phyloP scores from a whole-genome alignment of 2,797 vertebrate species.

The Diceros bicornis region DNA sequence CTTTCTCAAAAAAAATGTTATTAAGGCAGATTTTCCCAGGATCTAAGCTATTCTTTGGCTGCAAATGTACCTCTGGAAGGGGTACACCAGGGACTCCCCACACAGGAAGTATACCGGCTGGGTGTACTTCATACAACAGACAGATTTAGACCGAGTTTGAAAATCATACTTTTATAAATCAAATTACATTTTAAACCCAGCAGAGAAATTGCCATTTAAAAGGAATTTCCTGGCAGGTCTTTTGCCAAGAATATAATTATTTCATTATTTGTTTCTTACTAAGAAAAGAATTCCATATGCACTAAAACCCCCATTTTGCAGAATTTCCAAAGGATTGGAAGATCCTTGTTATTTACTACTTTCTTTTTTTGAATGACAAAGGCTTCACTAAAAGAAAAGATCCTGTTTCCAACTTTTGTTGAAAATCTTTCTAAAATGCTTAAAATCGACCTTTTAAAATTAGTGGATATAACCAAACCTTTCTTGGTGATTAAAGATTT shows the following conservation, averaged over 20 bases:
- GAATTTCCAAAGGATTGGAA: conserved; percentile 47
- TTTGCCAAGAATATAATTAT: conserved; percentile 69
- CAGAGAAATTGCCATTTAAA: conserved; percentile 51
- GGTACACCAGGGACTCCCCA: neutral
- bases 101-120: conserved; percentile 52
- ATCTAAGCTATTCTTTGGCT: conserved; percentile 62
- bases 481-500: conserved; percentile 12
- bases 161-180: conserved; percentile 73
- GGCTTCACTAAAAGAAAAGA: conserved; percentile 36
- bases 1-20: conserved; percentile 51
- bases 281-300: neutral
- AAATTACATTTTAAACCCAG: conserved; percentile 75
- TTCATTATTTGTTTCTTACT: conserved; percentile 46
- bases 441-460: conserved; percentile 57
- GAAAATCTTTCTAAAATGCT: conserved; percentile 19
- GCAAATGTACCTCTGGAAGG: conserved; percentile 52
- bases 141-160: conserved; percentile 50
- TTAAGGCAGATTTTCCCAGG: conserved; percentile 50
- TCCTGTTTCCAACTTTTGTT: neutral
- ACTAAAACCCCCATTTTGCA: conserved; percentile 14
- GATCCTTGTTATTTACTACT: neutral
- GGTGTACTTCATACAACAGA: conserved; percentile 20
- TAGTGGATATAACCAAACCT: neutral
- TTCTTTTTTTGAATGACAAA: conserved; percentile 36
- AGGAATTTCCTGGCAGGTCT: conserved; percentile 58